A percentile compares a stretch with the other conserved stretches of the same genome.
Conservation (phyloP, 2,888 invertebrate genomes). For the Xanthia icteritia region DNA sequence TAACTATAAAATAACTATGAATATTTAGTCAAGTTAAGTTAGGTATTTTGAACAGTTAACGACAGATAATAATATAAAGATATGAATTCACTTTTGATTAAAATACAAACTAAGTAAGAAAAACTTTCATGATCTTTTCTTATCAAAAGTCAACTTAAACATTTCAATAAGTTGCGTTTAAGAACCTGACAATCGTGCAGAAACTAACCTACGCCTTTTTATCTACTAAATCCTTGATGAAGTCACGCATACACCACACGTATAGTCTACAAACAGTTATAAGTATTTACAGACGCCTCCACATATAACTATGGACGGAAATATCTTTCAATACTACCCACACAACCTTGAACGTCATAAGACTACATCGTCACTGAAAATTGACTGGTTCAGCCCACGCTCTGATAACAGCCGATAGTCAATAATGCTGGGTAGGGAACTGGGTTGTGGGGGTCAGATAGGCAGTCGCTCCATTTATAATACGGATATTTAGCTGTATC, state of each 20-base stretch:
- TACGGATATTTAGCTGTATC: background rate
- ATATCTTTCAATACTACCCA: conserved; percentile 9
- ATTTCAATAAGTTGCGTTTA: background rate
- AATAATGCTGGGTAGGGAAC: conserved; percentile 2
- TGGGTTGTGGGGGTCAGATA: background rate
- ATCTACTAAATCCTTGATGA: background rate
- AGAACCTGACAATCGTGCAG: background rate
- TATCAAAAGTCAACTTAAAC: background rate
- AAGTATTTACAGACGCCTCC: conserved; percentile 13
- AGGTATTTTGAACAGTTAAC: no score
- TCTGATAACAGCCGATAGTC: background rate
- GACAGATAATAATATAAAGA: no score
- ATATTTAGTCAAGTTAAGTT: no score
- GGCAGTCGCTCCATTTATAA: background rate
- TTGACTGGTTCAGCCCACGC: conserved; percentile 14
- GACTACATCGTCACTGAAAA: conserved; percentile 1
- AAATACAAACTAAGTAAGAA: background rate
- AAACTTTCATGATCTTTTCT: background rate
- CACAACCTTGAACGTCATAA: conserved; percentile 5
- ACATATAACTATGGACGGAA: background rate
- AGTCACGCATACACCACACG: conserved; percentile 7
- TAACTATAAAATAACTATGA: no score
- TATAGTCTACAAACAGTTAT: background rate
- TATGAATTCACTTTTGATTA: no score
- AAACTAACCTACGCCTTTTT: background rate